Evolutionary conservation across 1,140 invertebrate genomes (phyloP).

Genomic region (Formica selysi): DNA sequence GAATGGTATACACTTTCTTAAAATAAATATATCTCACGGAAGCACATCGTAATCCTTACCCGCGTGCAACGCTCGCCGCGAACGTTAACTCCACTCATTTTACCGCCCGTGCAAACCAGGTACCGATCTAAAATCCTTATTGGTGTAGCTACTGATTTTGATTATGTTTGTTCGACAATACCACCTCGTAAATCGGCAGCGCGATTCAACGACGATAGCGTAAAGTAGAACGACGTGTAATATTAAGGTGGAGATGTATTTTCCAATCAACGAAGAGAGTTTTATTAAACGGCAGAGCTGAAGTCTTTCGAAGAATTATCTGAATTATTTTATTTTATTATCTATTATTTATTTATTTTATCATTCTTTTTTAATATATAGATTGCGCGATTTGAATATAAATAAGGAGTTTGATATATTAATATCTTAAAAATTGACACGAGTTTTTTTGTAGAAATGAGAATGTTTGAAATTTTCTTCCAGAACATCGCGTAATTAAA

Average conservation of each 20-base stretch:
- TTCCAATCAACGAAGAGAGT: background rate
- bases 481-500: background rate
- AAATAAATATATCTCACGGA: slow-evolving; percentile 75
- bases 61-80: slow-evolving; percentile 3
- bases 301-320: background rate
- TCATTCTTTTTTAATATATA: background rate
- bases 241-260: background rate
- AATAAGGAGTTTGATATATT: background rate
- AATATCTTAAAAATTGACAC: background rate
- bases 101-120: slow-evolving; percentile 52
- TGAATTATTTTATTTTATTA: background rate
- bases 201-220: slow-evolving; percentile 11
- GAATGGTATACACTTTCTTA: slow-evolving; percentile 65
- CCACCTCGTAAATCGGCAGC: slow-evolving; percentile 61
- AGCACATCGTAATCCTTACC: slow-evolving; percentile 70
- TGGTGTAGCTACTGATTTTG: slow-evolving; percentile 36
- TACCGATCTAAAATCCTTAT: slow-evolving; percentile 57
- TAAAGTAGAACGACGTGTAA: slow-evolving; percentile 2
- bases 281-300: slow-evolving; percentile 11
- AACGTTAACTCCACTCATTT: slow-evolving; percentile 68
- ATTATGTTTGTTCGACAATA: slow-evolving; percentile 42
- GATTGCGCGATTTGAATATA: background rate
- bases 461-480: background rate
- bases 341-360: background rate
- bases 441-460: background rate